A percentile compares a stretch with the other conserved stretches of the same genome.
Evolutionary conservation across 2,797 vertebrate species (phyloP).

Genomic region (Vireo griseus): DNA sequence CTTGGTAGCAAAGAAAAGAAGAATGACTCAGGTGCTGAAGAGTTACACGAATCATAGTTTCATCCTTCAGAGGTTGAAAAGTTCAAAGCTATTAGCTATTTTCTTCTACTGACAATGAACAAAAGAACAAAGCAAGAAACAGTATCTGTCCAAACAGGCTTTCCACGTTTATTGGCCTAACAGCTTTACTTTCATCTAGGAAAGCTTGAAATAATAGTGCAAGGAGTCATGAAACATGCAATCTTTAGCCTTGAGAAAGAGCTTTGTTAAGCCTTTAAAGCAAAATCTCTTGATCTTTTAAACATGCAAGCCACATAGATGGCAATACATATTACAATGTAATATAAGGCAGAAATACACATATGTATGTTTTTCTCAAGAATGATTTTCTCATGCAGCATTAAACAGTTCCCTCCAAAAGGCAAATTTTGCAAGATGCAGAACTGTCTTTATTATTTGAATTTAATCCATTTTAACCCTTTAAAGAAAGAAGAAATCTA

Average conservation of each 20-base stretch:
- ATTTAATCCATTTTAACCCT: not conserved
- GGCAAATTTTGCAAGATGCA: not conserved
- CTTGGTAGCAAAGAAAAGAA: conserved; percentile 41
- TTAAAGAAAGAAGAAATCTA: not conserved
- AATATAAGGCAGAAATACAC: not conserved
- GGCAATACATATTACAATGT: not conserved
- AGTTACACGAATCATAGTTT: conserved; percentile 48
- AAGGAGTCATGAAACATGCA: not conserved
- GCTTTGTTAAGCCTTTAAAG: not conserved
- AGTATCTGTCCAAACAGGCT: not conserved
- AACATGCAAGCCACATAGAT: not conserved
- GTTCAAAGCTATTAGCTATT: conserved; percentile 59
- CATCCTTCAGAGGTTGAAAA: conserved; percentile 54
- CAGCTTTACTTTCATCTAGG: not conserved
- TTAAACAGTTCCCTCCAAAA: not conserved
- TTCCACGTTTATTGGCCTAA: not conserved
- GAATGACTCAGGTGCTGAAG: conserved; percentile 30
- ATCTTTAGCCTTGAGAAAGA: not conserved
- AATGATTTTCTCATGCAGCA: not conserved
- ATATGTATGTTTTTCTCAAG: not conserved
- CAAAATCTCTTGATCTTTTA: not conserved
- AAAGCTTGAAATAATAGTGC: not conserved
- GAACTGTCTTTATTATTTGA: not conserved
- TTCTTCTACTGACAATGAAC: conserved; percentile 23
- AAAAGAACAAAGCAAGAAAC: conserved; percentile 51